Percentiles rank a stretch among this genome's conserved stretches.
Conservation (phyloP, 2,888 invertebrate genomes). For the Bombyx huttoni region DNA sequence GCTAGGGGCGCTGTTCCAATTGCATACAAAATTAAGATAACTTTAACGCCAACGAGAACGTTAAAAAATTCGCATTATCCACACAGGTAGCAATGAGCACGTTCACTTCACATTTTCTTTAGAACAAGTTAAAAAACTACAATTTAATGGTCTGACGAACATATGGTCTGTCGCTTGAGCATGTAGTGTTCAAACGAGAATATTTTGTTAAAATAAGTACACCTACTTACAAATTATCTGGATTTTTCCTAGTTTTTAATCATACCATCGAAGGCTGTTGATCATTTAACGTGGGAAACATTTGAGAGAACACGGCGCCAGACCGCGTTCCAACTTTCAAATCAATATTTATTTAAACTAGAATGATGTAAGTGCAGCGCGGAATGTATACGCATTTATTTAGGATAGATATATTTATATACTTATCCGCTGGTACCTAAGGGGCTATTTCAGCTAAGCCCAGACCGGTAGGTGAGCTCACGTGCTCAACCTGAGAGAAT, state of each 20-base stretch:
- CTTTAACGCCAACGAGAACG: too few relatives aligned
- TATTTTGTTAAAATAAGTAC: background rate
- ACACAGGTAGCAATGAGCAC: too few relatives aligned
- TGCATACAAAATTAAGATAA: too few relatives aligned
- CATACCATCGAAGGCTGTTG: background rate
- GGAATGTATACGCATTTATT: background rate
- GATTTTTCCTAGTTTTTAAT: background rate
- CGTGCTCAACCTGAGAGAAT: too few relatives aligned
- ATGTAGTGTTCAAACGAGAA: background rate
- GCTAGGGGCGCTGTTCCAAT: too few relatives aligned
- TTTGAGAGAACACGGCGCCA: conserved; percentile 7
- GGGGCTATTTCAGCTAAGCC: too few relatives aligned
- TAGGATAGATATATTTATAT: too few relatives aligned
- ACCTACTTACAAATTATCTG: background rate
- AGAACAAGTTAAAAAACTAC: background rate
- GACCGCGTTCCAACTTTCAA: conserved; percentile 10
- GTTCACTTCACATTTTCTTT: background rate
- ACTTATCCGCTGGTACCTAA: too few relatives aligned
- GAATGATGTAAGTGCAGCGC: conserved; percentile 11
- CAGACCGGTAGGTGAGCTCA: too few relatives aligned
- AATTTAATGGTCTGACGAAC: too few relatives aligned
- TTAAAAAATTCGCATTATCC: too few relatives aligned
- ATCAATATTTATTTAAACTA: conserved; percentile 14
- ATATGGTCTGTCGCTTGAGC: background rate
- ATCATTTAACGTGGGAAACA: conserved; percentile 15